Conservation (phyloP, 2,888 invertebrate species). For the Euplexia lucipara region DNA sequence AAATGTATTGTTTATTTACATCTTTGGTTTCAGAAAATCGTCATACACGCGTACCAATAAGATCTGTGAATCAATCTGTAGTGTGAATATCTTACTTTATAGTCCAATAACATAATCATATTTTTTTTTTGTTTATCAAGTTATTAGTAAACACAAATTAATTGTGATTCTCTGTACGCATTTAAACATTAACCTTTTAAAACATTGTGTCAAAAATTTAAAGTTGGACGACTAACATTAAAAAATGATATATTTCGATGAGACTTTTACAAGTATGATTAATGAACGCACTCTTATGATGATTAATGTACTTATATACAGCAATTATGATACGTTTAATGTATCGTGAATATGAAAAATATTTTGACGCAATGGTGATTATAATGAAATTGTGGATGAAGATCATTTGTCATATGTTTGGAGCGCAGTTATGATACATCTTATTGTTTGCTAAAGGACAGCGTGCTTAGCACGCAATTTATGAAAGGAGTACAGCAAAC, state of each 20-base stretch:
- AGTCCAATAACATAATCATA: too few species aligned
- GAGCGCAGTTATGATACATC: constrained; percentile 9
- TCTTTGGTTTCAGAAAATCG: too few species aligned
- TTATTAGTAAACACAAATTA: not conserved
- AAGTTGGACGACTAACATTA: constrained; percentile 40
- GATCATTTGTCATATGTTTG: constrained; percentile 55
- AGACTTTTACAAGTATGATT: constrained; percentile 56
- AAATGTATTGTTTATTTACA: too few species aligned
- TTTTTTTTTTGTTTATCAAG: not conserved
- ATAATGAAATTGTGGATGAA: constrained; percentile 37
- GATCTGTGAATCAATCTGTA: too few species aligned
- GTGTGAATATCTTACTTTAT: too few species aligned
- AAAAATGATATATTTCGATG: constrained; percentile 52
- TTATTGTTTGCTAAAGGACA: constrained; percentile 5
- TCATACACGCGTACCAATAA: too few species aligned
- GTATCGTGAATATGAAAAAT: constrained; percentile 52
- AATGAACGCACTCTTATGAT: constrained; percentile 59
- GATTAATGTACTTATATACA: constrained; percentile 58
- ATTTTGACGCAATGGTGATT: constrained; percentile 49
- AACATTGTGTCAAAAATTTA: constrained; percentile 21
- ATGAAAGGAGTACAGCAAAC: not conserved
- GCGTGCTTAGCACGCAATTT: not conserved
- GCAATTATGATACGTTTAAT: constrained; percentile 60
- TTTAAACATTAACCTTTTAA: constrained; percentile 2
- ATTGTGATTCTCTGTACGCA: not conserved